A percentile compares a stretch with the other conserved stretches of the same genome.
These are phyloP conservation scores for Irena cyanogastra DNA, from an alignment of 2,113 vertebrate species.

Conservation along the genomic window DNA sequence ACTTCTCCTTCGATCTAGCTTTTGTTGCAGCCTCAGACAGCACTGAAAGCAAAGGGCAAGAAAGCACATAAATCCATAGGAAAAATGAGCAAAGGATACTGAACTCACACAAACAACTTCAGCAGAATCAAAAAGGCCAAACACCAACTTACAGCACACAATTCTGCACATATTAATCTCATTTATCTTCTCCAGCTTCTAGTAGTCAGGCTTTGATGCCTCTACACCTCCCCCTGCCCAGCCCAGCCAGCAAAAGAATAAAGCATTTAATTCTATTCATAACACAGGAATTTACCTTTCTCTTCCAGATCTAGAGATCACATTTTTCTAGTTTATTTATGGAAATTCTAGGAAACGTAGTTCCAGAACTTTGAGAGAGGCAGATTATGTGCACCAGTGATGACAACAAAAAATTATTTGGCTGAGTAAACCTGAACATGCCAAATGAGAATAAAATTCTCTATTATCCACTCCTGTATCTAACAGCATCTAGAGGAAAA, in stretches of 20 bases:
- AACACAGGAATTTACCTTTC: neutral
- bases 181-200: neutral
- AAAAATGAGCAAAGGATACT: neutral
- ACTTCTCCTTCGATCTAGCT: neutral
- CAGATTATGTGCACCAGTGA: neutral
- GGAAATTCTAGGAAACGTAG: neutral
- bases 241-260: neutral
- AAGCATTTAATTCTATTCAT: neutral
- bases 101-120: neutral
- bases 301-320: neutral
- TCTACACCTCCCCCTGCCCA: fast-evolving
- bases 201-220: neutral
- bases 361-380: neutral
- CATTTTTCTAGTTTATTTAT: neutral
- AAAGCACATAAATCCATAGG: neutral
- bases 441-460: neutral
- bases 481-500: neutral
- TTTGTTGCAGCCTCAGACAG: neutral
- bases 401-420: neutral
- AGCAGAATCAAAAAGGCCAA: neutral
- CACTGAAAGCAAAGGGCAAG: neutral
- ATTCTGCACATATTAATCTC: neutral
- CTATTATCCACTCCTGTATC: neutral
- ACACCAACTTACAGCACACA: neutral
- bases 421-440: neutral